Evolutionary conservation across 2,888 invertebrate species (phyloP).

Genomic region (Myopa testacea): DNA sequence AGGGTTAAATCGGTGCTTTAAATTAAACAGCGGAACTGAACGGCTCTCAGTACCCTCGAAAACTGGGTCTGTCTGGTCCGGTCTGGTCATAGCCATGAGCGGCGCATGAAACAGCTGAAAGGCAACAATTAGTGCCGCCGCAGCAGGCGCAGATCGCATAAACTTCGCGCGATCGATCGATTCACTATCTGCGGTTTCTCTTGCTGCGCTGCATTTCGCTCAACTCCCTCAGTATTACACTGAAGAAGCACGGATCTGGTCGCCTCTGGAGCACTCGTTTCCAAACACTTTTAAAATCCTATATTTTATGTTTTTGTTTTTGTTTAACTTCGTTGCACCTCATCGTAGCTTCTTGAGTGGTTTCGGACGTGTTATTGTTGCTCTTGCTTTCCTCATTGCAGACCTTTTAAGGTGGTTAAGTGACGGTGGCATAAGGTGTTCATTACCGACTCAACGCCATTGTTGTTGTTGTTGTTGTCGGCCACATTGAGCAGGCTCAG

Average conservation of each 20-base stretch:
- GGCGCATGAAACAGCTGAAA: neutral
- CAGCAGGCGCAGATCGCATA: slow-evolving; percentile 28
- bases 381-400: neutral
- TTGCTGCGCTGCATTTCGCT: neutral
- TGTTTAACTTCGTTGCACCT: slow-evolving; percentile 7
- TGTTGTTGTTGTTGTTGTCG: neutral
- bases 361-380: neutral
- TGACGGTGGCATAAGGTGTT: slow-evolving; percentile 40
- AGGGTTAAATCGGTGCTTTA: slow-evolving; percentile 10
- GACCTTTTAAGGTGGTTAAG: slow-evolving; percentile 6
- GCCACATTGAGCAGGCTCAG: slow-evolving; percentile 22
- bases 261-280: neutral
- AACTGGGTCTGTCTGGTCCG: slow-evolving; percentile 45
- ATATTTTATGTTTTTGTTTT: neutral
- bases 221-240: neutral
- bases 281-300: slow-evolving; percentile 33
- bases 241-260: neutral
- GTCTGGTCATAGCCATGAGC: slow-evolving; percentile 35
- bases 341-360: neutral
- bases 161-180: neutral
- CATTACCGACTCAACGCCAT: slow-evolving; percentile 45
- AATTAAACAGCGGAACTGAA: neutral
- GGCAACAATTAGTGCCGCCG: slow-evolving; percentile 43
- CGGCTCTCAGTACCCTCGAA: slow-evolving; percentile 33
- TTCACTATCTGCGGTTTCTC: neutral